Evolutionary conservation across 2,113 vertebrate genomes (phyloP).

Genomic region (Laterallus jamaicensis): DNA sequence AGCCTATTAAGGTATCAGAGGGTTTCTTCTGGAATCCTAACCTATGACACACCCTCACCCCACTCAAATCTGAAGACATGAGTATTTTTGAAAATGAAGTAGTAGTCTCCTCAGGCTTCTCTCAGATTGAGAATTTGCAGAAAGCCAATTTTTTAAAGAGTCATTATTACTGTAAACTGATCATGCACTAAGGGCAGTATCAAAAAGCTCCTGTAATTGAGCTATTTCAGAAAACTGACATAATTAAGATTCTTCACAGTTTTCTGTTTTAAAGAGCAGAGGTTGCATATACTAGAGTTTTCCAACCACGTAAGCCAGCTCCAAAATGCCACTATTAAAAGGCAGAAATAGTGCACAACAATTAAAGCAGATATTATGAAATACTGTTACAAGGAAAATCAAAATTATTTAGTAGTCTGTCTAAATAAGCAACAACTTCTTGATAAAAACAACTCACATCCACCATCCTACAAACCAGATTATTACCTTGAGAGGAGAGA

Average conservation of each 20-base stretch:
- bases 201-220: background rate
- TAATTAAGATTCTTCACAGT: background rate
- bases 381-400: background rate
- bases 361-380: background rate
- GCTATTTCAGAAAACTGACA: background rate
- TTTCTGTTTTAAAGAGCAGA: background rate
- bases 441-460: background rate
- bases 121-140: background rate
- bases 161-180: background rate
- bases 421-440: background rate
- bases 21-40: background rate
- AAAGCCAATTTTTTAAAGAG: background rate
- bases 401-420: background rate
- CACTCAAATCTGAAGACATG: background rate
- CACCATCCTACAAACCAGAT: background rate
- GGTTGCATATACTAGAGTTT: background rate
- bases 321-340: background rate
- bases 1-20: background rate
- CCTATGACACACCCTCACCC: background rate
- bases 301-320: background rate
- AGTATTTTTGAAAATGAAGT: background rate
- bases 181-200: background rate
- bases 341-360: background rate
- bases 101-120: background rate
- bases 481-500: conserved; percentile 73